phyloP scores from a whole-genome alignment of 2,888 invertebrate genomes.

The Apotomis turbidana region DNA sequence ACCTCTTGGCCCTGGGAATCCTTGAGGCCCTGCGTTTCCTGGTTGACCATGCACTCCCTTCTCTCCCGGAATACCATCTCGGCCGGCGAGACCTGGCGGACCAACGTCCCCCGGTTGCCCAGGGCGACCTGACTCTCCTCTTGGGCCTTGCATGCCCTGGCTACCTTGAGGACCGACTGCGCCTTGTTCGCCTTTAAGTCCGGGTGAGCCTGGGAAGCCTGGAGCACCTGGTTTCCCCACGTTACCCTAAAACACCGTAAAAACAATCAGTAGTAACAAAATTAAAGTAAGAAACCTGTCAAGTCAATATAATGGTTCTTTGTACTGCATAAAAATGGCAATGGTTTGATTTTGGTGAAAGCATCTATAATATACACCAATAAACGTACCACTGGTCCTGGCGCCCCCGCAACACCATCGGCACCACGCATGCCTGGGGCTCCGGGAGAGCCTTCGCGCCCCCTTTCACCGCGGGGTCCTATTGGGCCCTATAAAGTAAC shows the following conservation, averaged over 20 bases:
- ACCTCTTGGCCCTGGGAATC: constrained; percentile 92
- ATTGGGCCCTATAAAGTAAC: constrained; percentile 85
- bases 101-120: constrained; percentile 91
- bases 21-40: constrained; percentile 90
- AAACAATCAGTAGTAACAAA: background rate
- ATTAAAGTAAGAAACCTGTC: too few species aligned
- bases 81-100: constrained; percentile 89
- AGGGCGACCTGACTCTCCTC: constrained; percentile 91
- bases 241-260: constrained; percentile 83
- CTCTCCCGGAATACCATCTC: constrained; percentile 91
- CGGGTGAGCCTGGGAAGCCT: constrained; percentile 92
- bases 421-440: constrained; percentile 90
- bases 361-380: too few species aligned
- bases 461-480: constrained; percentile 92
- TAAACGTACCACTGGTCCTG: constrained; percentile 87
- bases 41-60: constrained; percentile 90
- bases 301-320: background rate
- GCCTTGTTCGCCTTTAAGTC: constrained; percentile 92
- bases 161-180: constrained; percentile 90
- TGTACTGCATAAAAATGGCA: constrained; percentile 13
- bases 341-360: too few species aligned
- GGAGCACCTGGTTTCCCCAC: constrained; percentile 93
- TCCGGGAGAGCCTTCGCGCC: constrained; percentile 92
- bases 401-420: constrained; percentile 90
- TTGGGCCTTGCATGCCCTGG: constrained; percentile 91